Evolutionary conservation across 2,797 vertebrate genomes (phyloP).

Genomic region (Denticeps clupeoides): DNA sequence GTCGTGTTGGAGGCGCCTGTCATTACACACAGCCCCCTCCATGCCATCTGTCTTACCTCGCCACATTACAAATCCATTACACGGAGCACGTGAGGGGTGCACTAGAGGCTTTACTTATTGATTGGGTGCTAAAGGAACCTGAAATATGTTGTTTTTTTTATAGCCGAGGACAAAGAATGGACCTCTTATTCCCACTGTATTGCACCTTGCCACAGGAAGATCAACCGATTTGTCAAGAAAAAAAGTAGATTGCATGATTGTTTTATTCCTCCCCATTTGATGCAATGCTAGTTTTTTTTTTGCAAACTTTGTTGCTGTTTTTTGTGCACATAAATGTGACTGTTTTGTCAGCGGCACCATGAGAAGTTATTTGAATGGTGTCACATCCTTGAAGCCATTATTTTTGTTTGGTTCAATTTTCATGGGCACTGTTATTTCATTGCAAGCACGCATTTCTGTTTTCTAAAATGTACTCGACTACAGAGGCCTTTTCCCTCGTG

Average conservation of each 20-base stretch:
- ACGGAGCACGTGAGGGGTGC: slow-evolving; percentile 7
- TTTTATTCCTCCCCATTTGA: background rate
- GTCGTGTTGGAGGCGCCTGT: background rate
- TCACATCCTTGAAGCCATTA: no score
- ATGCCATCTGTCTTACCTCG: slow-evolving; percentile 14
- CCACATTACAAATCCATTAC: slow-evolving; percentile 15
- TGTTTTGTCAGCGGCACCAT: no score
- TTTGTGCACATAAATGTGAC: no score
- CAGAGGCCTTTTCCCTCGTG: no score
- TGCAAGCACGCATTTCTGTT: slow-evolving; percentile 7
- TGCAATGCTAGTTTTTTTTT: background rate
- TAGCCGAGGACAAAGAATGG: no score
- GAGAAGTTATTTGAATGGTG: background rate
- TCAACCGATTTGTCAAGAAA: no score
- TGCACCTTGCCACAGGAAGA: no score
- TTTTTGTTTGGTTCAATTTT: no score
- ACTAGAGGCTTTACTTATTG: slow-evolving; percentile 19
- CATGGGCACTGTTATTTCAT: background rate
- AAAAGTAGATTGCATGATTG: no score
- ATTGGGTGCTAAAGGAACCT: slow-evolving; percentile 1
- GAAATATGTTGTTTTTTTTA: no score
- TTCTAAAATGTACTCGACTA: no score
- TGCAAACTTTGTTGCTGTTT: background rate
- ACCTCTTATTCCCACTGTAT: no score
- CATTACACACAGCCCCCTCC: slow-evolving; percentile 4